A percentile compares a stretch with the other conserved stretches of the same genome.
Evolutionary conservation across 2,888 invertebrate species (phyloP).

Genomic region (Laothoe populi): DNA sequence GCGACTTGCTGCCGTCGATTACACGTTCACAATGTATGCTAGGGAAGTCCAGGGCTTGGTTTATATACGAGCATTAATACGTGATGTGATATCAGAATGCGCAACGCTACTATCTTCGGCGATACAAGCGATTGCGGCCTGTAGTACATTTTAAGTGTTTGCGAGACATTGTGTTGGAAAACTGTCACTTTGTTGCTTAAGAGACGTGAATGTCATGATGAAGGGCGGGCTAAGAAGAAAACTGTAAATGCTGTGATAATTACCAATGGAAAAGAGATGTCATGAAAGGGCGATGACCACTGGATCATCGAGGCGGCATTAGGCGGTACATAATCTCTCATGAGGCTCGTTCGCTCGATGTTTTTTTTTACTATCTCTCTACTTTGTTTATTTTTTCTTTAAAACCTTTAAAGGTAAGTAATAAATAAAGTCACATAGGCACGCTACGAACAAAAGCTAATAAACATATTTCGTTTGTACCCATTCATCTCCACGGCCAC

Average conservation of each 20-base stretch:
- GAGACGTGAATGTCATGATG: slow-evolving; percentile 33
- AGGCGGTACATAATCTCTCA: too few species aligned
- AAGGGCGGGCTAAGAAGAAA: slow-evolving; percentile 3
- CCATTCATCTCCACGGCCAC: too few species aligned
- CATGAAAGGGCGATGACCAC: neutral
- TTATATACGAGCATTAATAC: slow-evolving; percentile 85
- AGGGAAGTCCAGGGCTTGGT: slow-evolving; percentile 77
- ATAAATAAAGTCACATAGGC: too few species aligned
- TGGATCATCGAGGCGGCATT: too few species aligned
- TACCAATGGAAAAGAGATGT: neutral
- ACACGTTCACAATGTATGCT: slow-evolving; percentile 79
- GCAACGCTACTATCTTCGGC: slow-evolving; percentile 64
- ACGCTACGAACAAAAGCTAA: too few species aligned
- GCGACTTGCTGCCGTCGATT: slow-evolving; percentile 75
- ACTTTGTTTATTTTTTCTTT: too few species aligned
- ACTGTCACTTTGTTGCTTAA: slow-evolving; percentile 63
- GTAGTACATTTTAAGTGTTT: slow-evolving; percentile 70
- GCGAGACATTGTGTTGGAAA: slow-evolving; percentile 68
- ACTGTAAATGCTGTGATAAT: slow-evolving; percentile 4
- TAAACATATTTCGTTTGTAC: too few species aligned
- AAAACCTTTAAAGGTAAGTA: too few species aligned
- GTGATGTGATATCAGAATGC: slow-evolving; percentile 75
- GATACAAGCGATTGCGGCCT: slow-evolving; percentile 52
- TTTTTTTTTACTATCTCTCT: too few species aligned
- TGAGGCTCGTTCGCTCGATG: too few species aligned